Percentiles rank a stretch among this genome's conserved stretches.
Conservation (phyloP, 2,797 vertebrate genomes). For the Myotis myotis region DNA sequence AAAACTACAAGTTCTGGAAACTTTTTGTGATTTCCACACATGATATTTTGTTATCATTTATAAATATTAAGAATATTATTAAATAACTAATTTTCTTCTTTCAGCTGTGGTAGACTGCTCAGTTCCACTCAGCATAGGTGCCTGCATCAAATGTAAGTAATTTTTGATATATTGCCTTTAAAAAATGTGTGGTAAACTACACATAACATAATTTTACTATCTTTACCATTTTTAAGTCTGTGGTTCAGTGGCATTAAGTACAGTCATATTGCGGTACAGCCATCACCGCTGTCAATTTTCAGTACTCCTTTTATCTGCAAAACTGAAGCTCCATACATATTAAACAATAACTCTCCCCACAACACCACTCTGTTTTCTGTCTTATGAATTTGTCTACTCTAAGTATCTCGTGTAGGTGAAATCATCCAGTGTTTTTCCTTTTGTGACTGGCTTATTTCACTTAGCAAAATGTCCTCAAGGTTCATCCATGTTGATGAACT, state of each 20-base stretch:
- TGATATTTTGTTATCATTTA: conserved; percentile 44
- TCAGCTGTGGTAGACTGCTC: conserved; percentile 93
- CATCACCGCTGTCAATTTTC: neutral
- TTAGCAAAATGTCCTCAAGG: neutral
- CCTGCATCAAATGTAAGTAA: conserved; percentile 94
- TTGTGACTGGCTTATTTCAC: neutral
- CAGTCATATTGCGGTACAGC: neutral
- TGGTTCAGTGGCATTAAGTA: neutral
- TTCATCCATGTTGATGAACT: neutral
- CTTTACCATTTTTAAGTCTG: neutral
- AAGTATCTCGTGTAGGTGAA: neutral
- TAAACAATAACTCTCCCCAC: neutral
- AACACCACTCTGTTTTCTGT: neutral
- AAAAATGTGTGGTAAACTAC: neutral
- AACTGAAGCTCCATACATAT: neutral
- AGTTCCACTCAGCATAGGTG: conserved; percentile 89
- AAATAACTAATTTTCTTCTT: conserved; percentile 70
- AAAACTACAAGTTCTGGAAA: conserved; percentile 26
- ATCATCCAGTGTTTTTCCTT: neutral
- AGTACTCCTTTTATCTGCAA: neutral
- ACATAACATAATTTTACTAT: neutral
- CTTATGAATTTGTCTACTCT: neutral
- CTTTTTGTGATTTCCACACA: conserved; percentile 26
- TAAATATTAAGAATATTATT: conserved; percentile 49
- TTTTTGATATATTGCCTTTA: neutral